Percentiles rank a stretch among this genome's conserved stretches.
phyloP scores from a whole-genome alignment of 2,888 invertebrate genomes.

The Dione vanillae region DNA sequence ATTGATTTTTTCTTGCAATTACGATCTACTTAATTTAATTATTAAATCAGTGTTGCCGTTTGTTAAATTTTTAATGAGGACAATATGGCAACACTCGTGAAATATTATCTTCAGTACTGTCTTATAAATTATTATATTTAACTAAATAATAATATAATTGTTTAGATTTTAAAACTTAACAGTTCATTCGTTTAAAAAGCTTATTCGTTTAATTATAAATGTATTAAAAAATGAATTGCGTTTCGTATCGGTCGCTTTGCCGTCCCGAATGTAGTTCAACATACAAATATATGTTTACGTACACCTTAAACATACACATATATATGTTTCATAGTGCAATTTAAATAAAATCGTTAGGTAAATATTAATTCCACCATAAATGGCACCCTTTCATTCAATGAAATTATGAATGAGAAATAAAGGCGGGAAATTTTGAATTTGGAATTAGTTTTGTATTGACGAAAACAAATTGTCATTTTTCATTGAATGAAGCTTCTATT shows the following conservation, averaged over 20 bases:
- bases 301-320: too few relatives aligned
- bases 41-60: slow-evolving; percentile 5
- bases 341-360: too few relatives aligned
- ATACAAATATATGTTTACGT: too few relatives aligned
- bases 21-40: not conserved
- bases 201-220: not conserved
- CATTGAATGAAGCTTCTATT: too few relatives aligned
- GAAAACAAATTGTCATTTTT: too few relatives aligned
- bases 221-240: not conserved
- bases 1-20: not conserved
- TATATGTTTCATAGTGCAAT: too few relatives aligned
- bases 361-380: too few relatives aligned
- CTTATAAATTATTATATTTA: not conserved
- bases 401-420: too few relatives aligned
- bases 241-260: slow-evolving; percentile 19
- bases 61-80: not conserved
- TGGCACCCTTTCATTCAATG: too few relatives aligned
- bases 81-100: not conserved
- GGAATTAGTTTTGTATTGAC: too few relatives aligned
- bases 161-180: not conserved
- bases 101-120: not conserved
- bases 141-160: not conserved
- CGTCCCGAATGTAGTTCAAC: not conserved
- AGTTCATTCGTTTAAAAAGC: not conserved
- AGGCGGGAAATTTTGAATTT: too few relatives aligned